Conservation (phyloP, 2,797 vertebrate species). For the Lepilemur septentrionalis region DNA sequence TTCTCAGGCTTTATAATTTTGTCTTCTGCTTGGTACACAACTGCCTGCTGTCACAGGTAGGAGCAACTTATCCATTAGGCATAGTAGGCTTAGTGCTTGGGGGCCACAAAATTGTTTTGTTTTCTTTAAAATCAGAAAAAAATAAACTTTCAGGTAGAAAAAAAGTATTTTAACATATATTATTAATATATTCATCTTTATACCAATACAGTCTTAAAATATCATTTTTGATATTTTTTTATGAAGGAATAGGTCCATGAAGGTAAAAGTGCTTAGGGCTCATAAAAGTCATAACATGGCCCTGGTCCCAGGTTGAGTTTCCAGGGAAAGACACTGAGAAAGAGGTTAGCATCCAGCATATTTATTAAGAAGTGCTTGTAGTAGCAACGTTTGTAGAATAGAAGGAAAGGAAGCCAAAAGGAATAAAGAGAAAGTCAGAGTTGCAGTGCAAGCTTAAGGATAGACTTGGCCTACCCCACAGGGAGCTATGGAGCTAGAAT, state of each 20-base stretch:
- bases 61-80: background rate
- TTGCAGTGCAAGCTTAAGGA: background rate
- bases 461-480: background rate
- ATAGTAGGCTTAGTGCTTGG: background rate
- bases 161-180: background rate
- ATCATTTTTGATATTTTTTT: background rate
- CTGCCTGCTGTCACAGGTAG: background rate
- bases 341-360: background rate
- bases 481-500: background rate
- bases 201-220: background rate
- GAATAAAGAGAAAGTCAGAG: background rate
- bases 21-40: background rate
- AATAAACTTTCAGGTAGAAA: background rate
- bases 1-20: background rate
- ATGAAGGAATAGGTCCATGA: background rate
- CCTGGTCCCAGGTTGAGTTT: background rate
- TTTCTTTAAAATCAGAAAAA: background rate
- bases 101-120: background rate
- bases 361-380: background rate
- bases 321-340: background rate
- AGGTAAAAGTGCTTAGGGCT: background rate
- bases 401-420: background rate
- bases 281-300: background rate
- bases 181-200: background rate
- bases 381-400: background rate